Conservation (phyloP, 2,888 invertebrate genomes). For the Agonopterix heracliana region DNA sequence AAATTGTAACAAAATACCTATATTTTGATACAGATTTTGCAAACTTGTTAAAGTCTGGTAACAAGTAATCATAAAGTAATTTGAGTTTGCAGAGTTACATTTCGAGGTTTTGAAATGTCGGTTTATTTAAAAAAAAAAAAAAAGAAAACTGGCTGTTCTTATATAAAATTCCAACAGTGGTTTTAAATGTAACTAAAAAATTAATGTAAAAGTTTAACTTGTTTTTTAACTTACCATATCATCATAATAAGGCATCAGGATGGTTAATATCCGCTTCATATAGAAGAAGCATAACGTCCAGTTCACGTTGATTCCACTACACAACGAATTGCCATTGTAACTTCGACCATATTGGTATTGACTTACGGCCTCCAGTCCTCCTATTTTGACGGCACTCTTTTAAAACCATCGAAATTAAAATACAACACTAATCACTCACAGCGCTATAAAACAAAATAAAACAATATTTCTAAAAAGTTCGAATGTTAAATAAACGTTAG, state of each 20-base stretch:
- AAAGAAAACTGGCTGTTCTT: too few relatives aligned
- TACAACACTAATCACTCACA: not conserved
- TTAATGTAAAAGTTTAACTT: not conserved
- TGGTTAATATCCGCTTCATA: constrained; percentile 46
- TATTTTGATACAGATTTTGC: too few relatives aligned
- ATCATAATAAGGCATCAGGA: constrained; percentile 70
- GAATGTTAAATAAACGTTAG: not conserved
- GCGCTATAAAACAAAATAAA: not conserved
- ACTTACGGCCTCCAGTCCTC: constrained; percentile 27
- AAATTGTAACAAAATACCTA: too few relatives aligned
- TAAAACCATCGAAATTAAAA: not conserved
- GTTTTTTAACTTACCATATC: constrained; percentile 51
- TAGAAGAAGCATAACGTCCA: constrained; percentile 63
- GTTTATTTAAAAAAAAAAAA: too few relatives aligned
- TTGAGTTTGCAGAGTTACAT: too few relatives aligned
- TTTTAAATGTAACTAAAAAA: too few relatives aligned
- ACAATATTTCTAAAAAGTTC: not conserved
- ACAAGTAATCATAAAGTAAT: too few relatives aligned
- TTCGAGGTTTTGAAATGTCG: too few relatives aligned
- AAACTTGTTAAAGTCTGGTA: too few relatives aligned
- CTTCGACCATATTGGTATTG: constrained; percentile 32
- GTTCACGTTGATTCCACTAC: constrained; percentile 47
- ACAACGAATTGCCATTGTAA: constrained; percentile 28
- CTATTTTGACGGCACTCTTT: constrained; percentile 44
- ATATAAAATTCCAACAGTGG: too few relatives aligned